Evolutionary conservation across 37 sponge, comb jelly and placozoan genomes (phyloP).

Genomic region (Aplysina aerophoba): DNA sequence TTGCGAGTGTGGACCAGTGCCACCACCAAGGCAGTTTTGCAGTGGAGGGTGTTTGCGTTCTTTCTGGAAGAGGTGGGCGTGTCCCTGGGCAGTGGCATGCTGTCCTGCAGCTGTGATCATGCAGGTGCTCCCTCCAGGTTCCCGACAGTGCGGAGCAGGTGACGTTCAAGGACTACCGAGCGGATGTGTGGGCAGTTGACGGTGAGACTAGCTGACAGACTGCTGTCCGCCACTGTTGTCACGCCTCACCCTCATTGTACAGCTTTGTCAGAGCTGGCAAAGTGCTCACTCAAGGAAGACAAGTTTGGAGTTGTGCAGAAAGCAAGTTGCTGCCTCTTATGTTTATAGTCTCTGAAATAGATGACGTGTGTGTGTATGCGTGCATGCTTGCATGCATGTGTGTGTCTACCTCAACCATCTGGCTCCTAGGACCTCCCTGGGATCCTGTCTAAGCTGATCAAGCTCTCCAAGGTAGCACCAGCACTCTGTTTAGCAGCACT

Average conservation of each 20-base stretch:
- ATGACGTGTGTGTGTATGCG: too few relatives aligned
- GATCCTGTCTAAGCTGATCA: too few relatives aligned
- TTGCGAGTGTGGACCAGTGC: not conserved
- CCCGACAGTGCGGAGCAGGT: constrained; percentile 45
- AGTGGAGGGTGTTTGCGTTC: not conserved
- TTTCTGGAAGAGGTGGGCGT: constrained; percentile 10
- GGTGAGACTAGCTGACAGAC: not conserved
- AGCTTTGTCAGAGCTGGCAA: constrained; percentile 47
- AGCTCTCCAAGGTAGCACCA: too few relatives aligned
- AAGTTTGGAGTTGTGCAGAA: constrained; percentile 80
- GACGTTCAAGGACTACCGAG: constrained; percentile 42
- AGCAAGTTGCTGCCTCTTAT: constrained; percentile 36
- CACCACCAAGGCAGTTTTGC: not conserved
- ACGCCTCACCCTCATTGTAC: not conserved
- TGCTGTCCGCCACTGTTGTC: not conserved
- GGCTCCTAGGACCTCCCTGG: too few relatives aligned
- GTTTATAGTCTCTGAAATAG: too few relatives aligned
- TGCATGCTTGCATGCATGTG: too few relatives aligned
- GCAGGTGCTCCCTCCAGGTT: constrained; percentile 44
- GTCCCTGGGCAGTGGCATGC: not conserved
- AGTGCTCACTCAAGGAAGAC: constrained; percentile 62
- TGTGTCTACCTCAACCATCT: too few relatives aligned
- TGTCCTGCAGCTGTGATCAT: not conserved
- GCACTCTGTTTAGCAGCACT: too few relatives aligned
- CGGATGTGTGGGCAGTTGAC: constrained; percentile 61